Evolutionary conservation across 2,113 vertebrate genomes (phyloP).

Genomic region (Rafetus swinhoei): DNA sequence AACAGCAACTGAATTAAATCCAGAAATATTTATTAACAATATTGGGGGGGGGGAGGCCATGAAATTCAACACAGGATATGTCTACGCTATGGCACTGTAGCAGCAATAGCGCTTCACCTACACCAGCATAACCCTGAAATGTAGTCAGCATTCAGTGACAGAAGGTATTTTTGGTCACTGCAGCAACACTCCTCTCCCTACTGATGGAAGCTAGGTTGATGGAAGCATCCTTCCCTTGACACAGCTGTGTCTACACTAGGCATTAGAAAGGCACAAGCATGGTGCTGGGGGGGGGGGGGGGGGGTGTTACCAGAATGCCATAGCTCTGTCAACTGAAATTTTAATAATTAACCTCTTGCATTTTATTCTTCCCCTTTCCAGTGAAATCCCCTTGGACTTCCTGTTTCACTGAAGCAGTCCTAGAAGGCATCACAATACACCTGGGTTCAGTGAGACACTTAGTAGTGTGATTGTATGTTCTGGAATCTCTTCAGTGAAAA

Average conservation of each 20-base stretch:
- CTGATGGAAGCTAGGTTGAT: neutral
- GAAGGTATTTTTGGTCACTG: neutral
- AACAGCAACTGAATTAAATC: neutral
- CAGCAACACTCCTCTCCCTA: neutral
- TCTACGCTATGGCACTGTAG: neutral
- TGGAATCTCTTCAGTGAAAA: slow-evolving; percentile 12
- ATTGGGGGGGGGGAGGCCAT: neutral
- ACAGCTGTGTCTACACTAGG: neutral
- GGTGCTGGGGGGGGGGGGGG: neutral
- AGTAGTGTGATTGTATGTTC: neutral
- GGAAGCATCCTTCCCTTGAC: neutral
- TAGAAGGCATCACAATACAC: neutral
- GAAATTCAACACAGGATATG: neutral
- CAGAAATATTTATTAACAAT: neutral
- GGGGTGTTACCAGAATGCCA: neutral
- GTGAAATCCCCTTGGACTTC: slow-evolving; percentile 5
- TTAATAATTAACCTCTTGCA: neutral
- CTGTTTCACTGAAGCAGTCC: neutral
- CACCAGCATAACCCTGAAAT: neutral
- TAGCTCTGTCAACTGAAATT: neutral
- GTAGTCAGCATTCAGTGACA: neutral
- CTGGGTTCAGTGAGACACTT: neutral
- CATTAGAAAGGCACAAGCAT: neutral
- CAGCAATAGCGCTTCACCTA: neutral
- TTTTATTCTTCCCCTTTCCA: slow-evolving; percentile 19